Percentiles rank a stretch among this genome's conserved stretches.
Evolutionary conservation across 30 jellyfish, hydroid and myxozoan species (phyloP).

Genomic region (Catostylus mosaicus): DNA sequence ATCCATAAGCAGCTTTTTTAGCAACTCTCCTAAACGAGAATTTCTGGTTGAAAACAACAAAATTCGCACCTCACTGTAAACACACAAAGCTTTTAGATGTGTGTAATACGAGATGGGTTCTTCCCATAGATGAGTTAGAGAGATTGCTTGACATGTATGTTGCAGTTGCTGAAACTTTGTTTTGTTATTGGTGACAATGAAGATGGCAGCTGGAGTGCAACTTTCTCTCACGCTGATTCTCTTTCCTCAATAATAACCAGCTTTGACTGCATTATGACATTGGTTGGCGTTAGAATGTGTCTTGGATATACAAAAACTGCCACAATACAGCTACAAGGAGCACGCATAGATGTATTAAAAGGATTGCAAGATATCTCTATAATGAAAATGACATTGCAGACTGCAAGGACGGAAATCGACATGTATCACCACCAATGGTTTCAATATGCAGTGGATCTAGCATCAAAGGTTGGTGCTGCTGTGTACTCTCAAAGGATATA

Average conservation of each 20-base stretch:
- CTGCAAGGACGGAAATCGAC: conserved; percentile 8
- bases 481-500: conserved; percentile 2
- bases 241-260: not conserved
- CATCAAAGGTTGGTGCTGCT: conserved; percentile 17
- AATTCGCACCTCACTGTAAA: not conserved
- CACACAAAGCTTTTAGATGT: conserved; percentile 32
- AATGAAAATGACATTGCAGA: conserved; percentile 1
- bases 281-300: not conserved
- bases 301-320: conserved; percentile 36
- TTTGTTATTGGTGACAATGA: conserved; percentile 20
- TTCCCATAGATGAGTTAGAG: conserved; percentile 6
- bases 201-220: not conserved
- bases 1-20: not conserved
- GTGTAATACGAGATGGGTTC: conserved; percentile 65
- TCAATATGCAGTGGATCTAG: not conserved
- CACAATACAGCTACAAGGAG: conserved; percentile 40
- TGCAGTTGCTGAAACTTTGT: conserved; percentile 33
- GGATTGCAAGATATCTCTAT: conserved; percentile 22
- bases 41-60: not conserved
- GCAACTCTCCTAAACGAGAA: conserved; percentile 1
- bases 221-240: conserved; percentile 3
- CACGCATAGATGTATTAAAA: conserved; percentile 21
- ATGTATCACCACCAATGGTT: not conserved
- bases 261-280: conserved; percentile 9
- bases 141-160: conserved; percentile 13